Evolutionary conservation across 2,113 vertebrate genomes (phyloP).

Genomic region (Bubo scandiacus): DNA sequence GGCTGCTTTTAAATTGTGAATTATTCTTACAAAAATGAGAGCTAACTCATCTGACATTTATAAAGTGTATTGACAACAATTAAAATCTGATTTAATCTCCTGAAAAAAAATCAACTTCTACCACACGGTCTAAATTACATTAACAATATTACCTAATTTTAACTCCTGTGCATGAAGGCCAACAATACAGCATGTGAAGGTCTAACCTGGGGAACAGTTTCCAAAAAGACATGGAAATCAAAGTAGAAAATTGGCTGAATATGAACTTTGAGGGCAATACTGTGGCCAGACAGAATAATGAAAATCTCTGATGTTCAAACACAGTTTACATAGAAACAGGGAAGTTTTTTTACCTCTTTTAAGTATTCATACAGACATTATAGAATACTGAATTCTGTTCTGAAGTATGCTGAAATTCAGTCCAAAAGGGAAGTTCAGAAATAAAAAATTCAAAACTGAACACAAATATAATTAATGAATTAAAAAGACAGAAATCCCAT

Average conservation of each 20-base stretch:
- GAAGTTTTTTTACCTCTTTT: constrained; percentile 11
- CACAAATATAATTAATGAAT: neutral
- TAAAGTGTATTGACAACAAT: neutral
- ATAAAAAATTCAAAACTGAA: neutral
- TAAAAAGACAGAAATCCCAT: neutral
- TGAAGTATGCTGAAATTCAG: neutral
- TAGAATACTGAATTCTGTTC: neutral
- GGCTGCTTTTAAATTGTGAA: neutral
- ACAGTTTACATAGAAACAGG: neutral
- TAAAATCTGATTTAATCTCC: neutral
- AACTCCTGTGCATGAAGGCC: neutral
- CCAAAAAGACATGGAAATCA: neutral
- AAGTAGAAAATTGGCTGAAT: neutral
- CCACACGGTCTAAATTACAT: neutral
- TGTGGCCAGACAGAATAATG: neutral
- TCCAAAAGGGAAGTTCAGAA: neutral
- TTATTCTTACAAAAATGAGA: neutral
- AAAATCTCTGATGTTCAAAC: constrained; percentile 1
- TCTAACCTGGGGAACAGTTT: neutral
- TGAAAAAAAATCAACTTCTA: neutral
- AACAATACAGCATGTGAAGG: neutral
- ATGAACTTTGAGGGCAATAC: neutral
- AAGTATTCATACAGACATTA: neutral
- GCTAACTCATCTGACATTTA: neutral
- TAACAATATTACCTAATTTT: neutral